phyloP scores from a whole-genome alignment of 2,888 invertebrate genomes.

The Drosophila quinaria region DNA sequence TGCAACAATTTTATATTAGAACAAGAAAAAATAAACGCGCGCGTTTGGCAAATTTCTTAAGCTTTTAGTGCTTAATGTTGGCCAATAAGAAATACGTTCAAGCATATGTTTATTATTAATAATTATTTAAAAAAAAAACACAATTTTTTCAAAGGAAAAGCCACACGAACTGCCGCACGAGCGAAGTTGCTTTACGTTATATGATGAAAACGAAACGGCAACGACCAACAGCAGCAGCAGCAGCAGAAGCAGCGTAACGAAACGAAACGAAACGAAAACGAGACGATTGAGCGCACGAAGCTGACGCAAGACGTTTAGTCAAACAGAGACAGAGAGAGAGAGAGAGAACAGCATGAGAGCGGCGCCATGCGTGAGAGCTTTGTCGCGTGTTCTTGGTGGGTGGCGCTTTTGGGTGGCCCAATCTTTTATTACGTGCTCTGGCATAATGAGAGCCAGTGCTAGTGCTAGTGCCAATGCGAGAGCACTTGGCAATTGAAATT shows the following conservation, averaged over 20 bases:
- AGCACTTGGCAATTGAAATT: slow-evolving; percentile 76
- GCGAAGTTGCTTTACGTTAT: slow-evolving; percentile 78
- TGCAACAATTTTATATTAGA: slow-evolving; percentile 29
- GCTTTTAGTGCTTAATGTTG: slow-evolving; percentile 2
- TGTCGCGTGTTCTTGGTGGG: slow-evolving; percentile 49
- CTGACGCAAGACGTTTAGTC: slow-evolving; percentile 31
- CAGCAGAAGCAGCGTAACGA: slow-evolving; percentile 44
- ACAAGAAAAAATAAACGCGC: slow-evolving; percentile 26
- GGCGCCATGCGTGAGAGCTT: slow-evolving; percentile 62
- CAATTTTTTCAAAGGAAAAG: slow-evolving; percentile 60
- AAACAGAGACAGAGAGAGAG: slow-evolving; percentile 16
- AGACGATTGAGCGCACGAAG: slow-evolving; percentile 54
- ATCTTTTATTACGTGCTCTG: slow-evolving; percentile 39
- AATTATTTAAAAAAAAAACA: slow-evolving; percentile 42
- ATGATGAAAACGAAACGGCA: slow-evolving; percentile 79
- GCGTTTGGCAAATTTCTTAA: slow-evolving; percentile 18
- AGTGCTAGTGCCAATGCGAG: slow-evolving; percentile 27
- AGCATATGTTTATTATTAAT: slow-evolving; percentile 30
- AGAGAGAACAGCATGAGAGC: slow-evolving; percentile 10
- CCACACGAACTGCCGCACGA: slow-evolving; percentile 70
- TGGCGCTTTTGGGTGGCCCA: slow-evolving; percentile 46
- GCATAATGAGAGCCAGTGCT: slow-evolving; percentile 51
- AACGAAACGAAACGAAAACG: slow-evolving; percentile 63
- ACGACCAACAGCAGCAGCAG: slow-evolving; percentile 37
- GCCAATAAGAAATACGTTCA: slow-evolving; percentile 11